phyloP scores from a whole-genome alignment of 2,888 invertebrate species.

The Eurytoma adleriae region DNA sequence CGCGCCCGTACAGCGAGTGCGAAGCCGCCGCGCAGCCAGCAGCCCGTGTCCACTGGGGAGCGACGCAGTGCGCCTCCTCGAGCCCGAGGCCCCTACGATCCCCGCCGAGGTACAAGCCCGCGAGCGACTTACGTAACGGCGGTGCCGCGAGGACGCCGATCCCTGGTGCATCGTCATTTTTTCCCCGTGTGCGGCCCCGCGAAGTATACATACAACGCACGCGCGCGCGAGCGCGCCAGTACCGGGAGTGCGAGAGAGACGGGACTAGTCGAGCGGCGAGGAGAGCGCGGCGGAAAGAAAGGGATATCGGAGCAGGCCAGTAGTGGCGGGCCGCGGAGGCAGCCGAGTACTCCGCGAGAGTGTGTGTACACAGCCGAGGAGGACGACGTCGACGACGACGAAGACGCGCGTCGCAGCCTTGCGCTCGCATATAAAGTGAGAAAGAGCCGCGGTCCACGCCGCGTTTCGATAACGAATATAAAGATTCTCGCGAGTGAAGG shows the following conservation, averaged over 20 bases:
- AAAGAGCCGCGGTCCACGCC: background rate
- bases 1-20: background rate
- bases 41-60: background rate
- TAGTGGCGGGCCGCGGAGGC: background rate
- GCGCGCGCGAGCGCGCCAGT: background rate
- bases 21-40: background rate
- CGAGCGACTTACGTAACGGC: conserved; percentile 25
- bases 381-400: background rate
- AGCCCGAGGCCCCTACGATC: background rate
- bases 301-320: background rate
- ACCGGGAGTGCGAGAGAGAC: background rate
- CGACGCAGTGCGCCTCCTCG: background rate
- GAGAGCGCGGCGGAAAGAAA: conserved; percentile 11
- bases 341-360: background rate
- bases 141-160: background rate
- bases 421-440: background rate
- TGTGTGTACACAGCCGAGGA: background rate
- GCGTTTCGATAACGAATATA: no score
- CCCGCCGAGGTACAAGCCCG: background rate
- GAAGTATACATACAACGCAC: background rate
- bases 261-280: background rate
- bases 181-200: background rate
- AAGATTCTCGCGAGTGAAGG: no score
- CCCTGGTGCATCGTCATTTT: background rate
- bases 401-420: background rate